These are phyloP conservation scores for Protodeltote pygarga DNA, from an alignment of 2,888 invertebrate genomes.

Conservation along the genomic window DNA sequence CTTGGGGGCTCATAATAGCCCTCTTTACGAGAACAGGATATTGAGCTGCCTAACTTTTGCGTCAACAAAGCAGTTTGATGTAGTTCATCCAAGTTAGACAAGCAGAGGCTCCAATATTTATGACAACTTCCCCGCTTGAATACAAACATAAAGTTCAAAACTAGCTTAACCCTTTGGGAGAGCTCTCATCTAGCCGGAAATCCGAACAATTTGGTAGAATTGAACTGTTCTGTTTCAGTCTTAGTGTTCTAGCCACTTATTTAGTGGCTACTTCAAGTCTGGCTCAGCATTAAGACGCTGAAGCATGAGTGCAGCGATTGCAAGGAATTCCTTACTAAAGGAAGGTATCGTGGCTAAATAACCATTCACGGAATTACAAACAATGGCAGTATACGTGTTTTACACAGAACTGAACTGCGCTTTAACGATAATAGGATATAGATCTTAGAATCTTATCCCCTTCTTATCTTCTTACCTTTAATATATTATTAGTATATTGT, in stretches of 20 bases:
- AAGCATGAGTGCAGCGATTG: background rate
- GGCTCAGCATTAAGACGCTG: background rate
- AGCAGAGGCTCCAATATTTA: conserved; percentile 76
- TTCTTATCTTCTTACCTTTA: too few species aligned
- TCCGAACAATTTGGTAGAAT: conserved; percentile 73
- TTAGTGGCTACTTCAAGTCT: conserved; percentile 5
- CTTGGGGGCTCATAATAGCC: conserved; percentile 62
- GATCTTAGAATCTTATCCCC: too few species aligned
- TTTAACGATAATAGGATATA: too few species aligned
- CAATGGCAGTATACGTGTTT: too few species aligned
- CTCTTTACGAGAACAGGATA: conserved; percentile 68
- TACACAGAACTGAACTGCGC: too few species aligned
- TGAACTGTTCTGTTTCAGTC: conserved; percentile 61
- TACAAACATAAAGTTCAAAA: conserved; percentile 79
- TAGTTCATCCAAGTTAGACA: conserved; percentile 74
- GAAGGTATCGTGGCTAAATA: too few species aligned
- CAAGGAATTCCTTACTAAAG: background rate
- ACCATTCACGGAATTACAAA: too few species aligned
- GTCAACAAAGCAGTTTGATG: conserved; percentile 78
- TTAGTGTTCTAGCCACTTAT: conserved; percentile 40
- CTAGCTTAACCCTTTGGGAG: conserved; percentile 75
- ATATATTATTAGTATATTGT: too few species aligned
- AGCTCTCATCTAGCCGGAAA: conserved; percentile 72
- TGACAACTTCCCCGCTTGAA: conserved; percentile 74
- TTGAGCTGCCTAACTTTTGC: conserved; percentile 70